Base-by-base conservation (phyloP, 1,140 invertebrate genomes). In the Tachypleus tridentatus region DNA sequence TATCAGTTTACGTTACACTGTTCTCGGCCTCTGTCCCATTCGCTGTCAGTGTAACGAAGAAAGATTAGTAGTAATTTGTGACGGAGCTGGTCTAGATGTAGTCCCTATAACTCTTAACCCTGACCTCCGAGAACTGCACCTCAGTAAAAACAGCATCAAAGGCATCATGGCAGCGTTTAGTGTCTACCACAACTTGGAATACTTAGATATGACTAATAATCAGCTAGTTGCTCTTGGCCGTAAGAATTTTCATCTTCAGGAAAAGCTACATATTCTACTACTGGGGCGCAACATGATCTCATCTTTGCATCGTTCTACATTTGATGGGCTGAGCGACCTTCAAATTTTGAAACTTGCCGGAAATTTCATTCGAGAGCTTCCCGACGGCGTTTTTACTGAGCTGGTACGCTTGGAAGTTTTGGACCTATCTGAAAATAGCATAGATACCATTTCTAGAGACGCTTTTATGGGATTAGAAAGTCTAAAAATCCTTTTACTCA, bases 51-150 rank as follows among this genome's bases (percentile, higher is more conserved):
- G 91, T 79, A 88, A 94, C 76, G 91, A 95, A 71, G 88, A 91
- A 61, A 90, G 85, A 1, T 82, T 92, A 61, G 85, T 89, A n/a
- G 91, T 93, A 1, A 84, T 85, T 60, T 94, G 92, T 75, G 84
- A 89, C 68, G 85, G 85, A 72, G 89, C 87, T 69, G 88, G 86
- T 66, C 79, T 94, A 54, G 89, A 92, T 76, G 87, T 92, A 10
- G 84, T 94, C 57, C 92, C 91, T 52, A 93, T 94, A 69, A 88
- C 90, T 1, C 80, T 95, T 56, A 95, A 94, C 77, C 92, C 92
- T 4, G 87, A 86, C 69, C 89, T 93, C 62, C 87, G 89, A 74
- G 81, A 82, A 11, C 80, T 94, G 10, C 87, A 91, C 74, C 83
- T 94, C 51, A 84, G 85, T 70, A 88, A 88, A 73, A 94, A 92